phyloP scores from a whole-genome alignment of 2,113 vertebrate species.

The Gymnorhina tibicen region DNA sequence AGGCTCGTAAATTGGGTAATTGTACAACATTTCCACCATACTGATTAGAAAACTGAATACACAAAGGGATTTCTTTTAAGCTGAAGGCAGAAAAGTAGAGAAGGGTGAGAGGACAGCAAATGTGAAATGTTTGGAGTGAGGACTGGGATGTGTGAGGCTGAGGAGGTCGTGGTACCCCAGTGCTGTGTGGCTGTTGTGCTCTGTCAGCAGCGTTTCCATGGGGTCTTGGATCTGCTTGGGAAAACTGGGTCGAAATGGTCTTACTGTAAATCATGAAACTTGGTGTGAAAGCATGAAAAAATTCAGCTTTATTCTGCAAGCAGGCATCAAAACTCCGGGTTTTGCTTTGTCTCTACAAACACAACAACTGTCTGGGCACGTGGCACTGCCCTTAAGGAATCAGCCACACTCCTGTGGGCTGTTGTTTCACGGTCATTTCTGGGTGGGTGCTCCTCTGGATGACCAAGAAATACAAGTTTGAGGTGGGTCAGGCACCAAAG shows the following conservation, averaged over 20 bases:
- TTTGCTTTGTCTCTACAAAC: background rate
- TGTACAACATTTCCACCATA: background rate
- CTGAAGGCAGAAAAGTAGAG: background rate
- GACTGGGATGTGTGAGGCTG: background rate
- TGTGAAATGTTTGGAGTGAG: background rate
- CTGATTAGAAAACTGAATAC: background rate
- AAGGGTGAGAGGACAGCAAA: background rate
- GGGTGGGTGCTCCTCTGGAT: background rate
- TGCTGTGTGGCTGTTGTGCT: fast-evolving
- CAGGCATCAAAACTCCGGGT: background rate
- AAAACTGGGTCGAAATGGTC: background rate
- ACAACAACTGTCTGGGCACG: fast-evolving
- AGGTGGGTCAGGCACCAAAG: background rate
- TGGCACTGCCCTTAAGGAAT: background rate
- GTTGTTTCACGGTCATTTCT: background rate
- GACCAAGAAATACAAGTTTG: background rate
- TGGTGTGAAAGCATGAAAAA: background rate
- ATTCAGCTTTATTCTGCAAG: background rate
- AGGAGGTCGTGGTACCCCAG: fast-evolving
- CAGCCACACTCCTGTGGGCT: background rate
- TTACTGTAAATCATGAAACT: background rate
- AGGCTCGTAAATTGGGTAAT: background rate
- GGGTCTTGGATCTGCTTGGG: background rate
- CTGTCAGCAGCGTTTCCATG: fast-evolving
- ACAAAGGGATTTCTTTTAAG: background rate